Base-by-base conservation (phyloP, 2,888 invertebrate species). In the Acleris cristana region DNA sequence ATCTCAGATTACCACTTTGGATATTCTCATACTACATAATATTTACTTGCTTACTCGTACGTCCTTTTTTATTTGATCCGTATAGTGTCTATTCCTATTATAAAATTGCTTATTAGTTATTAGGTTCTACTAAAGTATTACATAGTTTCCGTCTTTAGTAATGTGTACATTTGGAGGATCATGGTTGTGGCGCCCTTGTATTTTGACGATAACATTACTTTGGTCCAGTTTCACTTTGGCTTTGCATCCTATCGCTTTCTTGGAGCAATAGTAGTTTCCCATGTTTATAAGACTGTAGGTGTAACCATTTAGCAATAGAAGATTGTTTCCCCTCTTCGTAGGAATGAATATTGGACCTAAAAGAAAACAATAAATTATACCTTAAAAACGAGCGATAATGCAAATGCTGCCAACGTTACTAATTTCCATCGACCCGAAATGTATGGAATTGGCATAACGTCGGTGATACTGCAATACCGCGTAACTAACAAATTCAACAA, bases 211-310 rank as follows among this genome's bases (percentile, higher is more conserved):
- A n/a, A n/a, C 14, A 26, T 56, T 61, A 2, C 26, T 19, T 2
- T 51, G 18, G 19, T 65, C 54, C 40, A 65, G 14, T 49, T 60
- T 65, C 48, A 65, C 54, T 23, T 49, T 59, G 1, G 65, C 54
- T 49, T 49, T 65, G 40, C 65, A 65, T 40, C 30, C 49, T 40
- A 49, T 19, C 16, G 18, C 16, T 53, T 49, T 65, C 45, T 34
- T 52, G 34, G 64, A 58, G 21, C 64, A 59, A 21, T 40, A 51
- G 19, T 53, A 58, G 40, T 40, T 40, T 14, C 23, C 16, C 3
- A 19, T 18, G 30, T 19, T 16, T n/a, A 53, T 18, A 4, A n/a
- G 45, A 18, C 23, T 49, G 26, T 51, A 64, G 4, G 64, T 64
- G n/a, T n/a, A 51, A 7, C 56, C 56, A 2, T 64, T 56, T n/a